Evolutionary conservation across 2,797 vertebrate species (phyloP).

Genomic region (Choloepus didactylus): DNA sequence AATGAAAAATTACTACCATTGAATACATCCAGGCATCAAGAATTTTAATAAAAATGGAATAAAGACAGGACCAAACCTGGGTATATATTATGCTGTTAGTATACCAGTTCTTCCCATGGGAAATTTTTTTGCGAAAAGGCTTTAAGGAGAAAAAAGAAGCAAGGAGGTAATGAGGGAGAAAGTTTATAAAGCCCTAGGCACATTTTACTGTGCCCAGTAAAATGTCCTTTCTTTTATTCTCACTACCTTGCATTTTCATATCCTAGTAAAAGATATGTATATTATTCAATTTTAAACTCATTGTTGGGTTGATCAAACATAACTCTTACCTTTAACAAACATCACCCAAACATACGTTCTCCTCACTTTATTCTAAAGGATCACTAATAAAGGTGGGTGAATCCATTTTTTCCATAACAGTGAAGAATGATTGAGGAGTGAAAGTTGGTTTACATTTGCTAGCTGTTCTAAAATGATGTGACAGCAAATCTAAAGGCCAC

Average conservation of each 20-base stretch:
- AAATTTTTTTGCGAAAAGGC: conserved; percentile 43
- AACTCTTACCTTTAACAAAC: conserved; percentile 19
- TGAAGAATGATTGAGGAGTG: conserved; percentile 38
- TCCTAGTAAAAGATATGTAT: conserved; percentile 25
- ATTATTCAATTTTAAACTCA: conserved; percentile 54
- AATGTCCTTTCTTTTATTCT: conserved; percentile 58
- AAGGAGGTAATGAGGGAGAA: conserved; percentile 72
- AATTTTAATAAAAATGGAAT: conserved; percentile 71
- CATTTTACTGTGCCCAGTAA: background rate
- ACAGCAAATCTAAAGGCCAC: conserved; percentile 32
- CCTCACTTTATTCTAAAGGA: conserved; percentile 43
- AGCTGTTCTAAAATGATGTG: conserved; percentile 5
- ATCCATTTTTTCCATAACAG: conserved; percentile 9
- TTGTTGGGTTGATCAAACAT: conserved; percentile 56
- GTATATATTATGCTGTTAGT: conserved; percentile 72
- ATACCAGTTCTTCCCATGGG: conserved; percentile 40
- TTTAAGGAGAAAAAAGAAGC: conserved; percentile 50
- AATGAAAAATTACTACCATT: conserved; percentile 90
- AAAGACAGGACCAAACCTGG: conserved; percentile 30
- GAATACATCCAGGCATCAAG: conserved; percentile 90
- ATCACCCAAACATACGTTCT: conserved; percentile 56
- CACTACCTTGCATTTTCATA: conserved; percentile 51
- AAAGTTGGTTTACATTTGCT: conserved; percentile 49
- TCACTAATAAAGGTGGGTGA: background rate
- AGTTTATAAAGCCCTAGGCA: conserved; percentile 19